Base-by-base conservation (phyloP, 2,113 vertebrate species). In the Rhinogobius similis region DNA sequence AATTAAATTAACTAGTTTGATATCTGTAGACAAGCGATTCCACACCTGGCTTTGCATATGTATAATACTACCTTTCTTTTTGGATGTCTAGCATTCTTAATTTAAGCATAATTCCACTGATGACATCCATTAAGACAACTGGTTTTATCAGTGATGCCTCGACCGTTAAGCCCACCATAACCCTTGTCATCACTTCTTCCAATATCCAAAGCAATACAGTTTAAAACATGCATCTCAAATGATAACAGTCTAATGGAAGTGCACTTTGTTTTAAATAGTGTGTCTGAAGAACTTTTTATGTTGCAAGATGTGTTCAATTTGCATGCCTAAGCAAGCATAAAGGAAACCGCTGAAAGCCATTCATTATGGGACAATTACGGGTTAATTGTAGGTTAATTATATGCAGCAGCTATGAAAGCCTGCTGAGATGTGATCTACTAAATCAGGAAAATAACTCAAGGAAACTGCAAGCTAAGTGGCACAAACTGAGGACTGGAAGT, bases 161-260 rank as follows among this genome's bases (percentile, higher is more conserved):
- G 11, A 13, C 48, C 79, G 81, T 75, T 65, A 76, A 85, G 77
- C 75, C n/a, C 75, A 1, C 77, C 67, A 76, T 67, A 61, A 41
- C 59, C 44, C 20, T 44, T 11, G 39, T 67, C 56, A 39, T 41
- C 62, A 55, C 68, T 77, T 83, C 67, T 76, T 82, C 76, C 73
- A 71, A 86, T 87, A 88, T 88, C 81, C 80, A 82, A 90, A 88
- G 77, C 88, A 85, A 81, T 52, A 70, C 20, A 74, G 81, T 38
- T 65, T 82, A 79, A 55, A 86, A 82, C 62, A 84, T 67, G 74
- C 56, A 81, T 82, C 81, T 88, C 86, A 88, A 86, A 84, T 24
- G 68, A 63, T n/a, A 26, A n/a, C 41, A 44, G 43, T 36, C 70
- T 75, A 66, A 82, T 23, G 72, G 83, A 43, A 62, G 80, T 68